Evolutionary conservation across 2,113 vertebrate genomes (phyloP).

Genomic region (Gasterosteus aculeatus): DNA sequence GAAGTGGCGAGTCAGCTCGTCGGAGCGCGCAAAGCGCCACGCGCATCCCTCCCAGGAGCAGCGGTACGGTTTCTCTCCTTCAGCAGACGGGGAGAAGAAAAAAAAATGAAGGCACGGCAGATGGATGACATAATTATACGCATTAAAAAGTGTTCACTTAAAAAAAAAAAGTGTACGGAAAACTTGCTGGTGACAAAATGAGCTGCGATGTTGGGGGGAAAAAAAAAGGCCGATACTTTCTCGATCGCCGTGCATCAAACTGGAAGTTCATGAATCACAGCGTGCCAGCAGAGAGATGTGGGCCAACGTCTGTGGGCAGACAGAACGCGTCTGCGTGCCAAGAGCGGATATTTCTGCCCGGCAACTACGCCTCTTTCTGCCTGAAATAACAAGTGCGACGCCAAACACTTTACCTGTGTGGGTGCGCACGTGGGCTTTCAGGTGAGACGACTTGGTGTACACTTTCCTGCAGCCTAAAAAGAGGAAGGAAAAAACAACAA

Average conservation of each 20-base stretch:
- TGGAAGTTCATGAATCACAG: slow-evolving; percentile 58
- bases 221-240: slow-evolving; percentile 7
- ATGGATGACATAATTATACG: not conserved
- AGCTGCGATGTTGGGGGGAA: slow-evolving; percentile 13
- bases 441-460: slow-evolving; percentile 98
- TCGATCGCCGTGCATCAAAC: not conserved
- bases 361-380: slow-evolving; percentile 57
- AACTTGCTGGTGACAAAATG: not conserved
- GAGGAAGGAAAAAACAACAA: slow-evolving; percentile 34
- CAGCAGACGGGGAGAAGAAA: slow-evolving; percentile 19
- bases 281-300: slow-evolving; percentile 51
- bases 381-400: slow-evolving; percentile 48
- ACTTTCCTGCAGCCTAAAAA: slow-evolving; percentile 93
- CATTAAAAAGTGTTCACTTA: not conserved
- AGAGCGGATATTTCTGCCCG: slow-evolving; percentile 62
- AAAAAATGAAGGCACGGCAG: not conserved
- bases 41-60: slow-evolving; percentile 98
- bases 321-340: slow-evolving; percentile 65
- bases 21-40: slow-evolving; percentile 96
- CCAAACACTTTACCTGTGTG: slow-evolving; percentile 90
- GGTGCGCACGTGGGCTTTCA: slow-evolving; percentile 97
- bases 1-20: slow-evolving; percentile 97
- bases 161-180: not conserved
- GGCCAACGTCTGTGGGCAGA: slow-evolving; percentile 61
- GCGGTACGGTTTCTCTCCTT: slow-evolving; percentile 97